Base-by-base conservation (phyloP, 2,113 vertebrate species). In the Centropristis striata region DNA sequence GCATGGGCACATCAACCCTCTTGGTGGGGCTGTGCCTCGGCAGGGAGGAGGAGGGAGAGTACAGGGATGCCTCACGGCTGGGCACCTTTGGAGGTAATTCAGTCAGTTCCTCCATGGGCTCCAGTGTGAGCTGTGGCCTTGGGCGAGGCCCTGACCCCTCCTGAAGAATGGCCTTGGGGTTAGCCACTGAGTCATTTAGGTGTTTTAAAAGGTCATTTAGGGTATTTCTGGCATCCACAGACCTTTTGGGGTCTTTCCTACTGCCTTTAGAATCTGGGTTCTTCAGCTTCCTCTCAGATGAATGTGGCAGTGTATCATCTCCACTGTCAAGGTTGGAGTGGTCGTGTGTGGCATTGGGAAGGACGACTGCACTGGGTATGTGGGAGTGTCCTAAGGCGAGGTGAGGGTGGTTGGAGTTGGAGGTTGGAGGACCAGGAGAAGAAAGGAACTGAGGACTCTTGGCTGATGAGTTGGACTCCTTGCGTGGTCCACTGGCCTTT, bases 181-280 rank as follows among this genome's bases (percentile, higher is more conserved):
- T 97, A 85, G 93, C 95, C 25, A 94, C 94, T 44, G 95, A 95
- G 92, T 98, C 97, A 86, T 96, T 99, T 36, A 99, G 96, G 90
- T 99, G 98, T 92, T 99, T 99, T 90, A 99, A 95, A 78, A 98
- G 97, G 86, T 99, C 98, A 25, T 99, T 99, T 60, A 99, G 93
- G 4, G 98, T 99, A 79, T 99, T 99, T 87, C 98, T 96, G 81
- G 98, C 98, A 84, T 99, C 98, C 78, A 99, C 96, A 15, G 98
- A 97, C 49, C 96, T 92, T 80, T 97, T 96, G 76, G 96, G 98
- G n/a, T 99, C 98, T 87, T 97, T 97, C 70, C 96, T 96, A 88
- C 95, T 94, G 41, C 96, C 96, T 15, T 96, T 93, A 73, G 96
- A 95, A n/a, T 99, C 98, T 1, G 93, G 47, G 37, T 96, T 96